Evolutionary conservation across 2,113 vertebrate species (phyloP).

Genomic region (Penelope pileata): DNA sequence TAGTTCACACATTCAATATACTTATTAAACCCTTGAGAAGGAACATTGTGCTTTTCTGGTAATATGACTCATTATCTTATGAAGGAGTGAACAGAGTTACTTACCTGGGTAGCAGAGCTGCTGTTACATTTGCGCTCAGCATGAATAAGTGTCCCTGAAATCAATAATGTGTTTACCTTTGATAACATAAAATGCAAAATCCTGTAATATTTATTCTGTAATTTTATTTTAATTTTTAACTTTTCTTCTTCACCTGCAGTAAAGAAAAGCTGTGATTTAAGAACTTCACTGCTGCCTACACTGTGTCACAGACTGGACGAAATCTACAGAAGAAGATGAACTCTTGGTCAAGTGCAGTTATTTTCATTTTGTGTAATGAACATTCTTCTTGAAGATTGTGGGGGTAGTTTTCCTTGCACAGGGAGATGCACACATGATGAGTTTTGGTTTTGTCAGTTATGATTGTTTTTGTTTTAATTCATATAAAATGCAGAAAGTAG

Average conservation of each 20-base stretch:
- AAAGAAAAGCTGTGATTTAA: not conserved
- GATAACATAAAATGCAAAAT: not conserved
- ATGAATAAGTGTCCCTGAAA: not conserved
- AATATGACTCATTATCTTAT: not conserved
- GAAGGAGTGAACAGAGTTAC: not conserved
- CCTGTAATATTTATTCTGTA: not conserved
- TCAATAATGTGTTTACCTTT: not conserved
- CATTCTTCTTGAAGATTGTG: not conserved
- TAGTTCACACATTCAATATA: not conserved
- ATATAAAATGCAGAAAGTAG: not conserved
- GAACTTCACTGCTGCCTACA: not conserved
- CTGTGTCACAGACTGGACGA: not conserved
- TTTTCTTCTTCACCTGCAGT: rapidly evolving
- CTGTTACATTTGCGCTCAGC: not conserved
- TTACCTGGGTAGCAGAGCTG: not conserved
- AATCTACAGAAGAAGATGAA: not conserved
- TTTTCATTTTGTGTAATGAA: not conserved
- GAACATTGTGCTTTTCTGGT: not conserved
- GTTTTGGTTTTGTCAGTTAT: too few relatives aligned
- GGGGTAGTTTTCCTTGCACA: not conserved
- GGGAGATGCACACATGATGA: not conserved
- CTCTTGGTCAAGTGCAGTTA: not conserved
- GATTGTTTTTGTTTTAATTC: not conserved
- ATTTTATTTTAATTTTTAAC: not conserved
- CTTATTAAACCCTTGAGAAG: not conserved